Evolutionary conservation across 2,113 vertebrate genomes (phyloP), one percentile per base, ranked within the genome.

Genomic region (Salvelinus fontinalis): DNA sequence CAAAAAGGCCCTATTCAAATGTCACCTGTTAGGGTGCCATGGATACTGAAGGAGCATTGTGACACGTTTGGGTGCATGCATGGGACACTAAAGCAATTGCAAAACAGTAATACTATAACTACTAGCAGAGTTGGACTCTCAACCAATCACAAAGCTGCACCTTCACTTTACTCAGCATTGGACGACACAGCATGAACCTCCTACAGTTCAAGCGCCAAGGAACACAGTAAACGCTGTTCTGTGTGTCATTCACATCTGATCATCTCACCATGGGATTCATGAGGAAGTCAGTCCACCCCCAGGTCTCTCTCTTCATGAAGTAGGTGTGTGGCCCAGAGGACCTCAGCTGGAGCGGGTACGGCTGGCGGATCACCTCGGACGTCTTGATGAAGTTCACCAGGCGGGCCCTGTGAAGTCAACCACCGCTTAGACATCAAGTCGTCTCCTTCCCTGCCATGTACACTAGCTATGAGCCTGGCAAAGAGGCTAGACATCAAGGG

Each of bases 211-310:
- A 57, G 54, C 5, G 18, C 54, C n/a, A 62, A 22, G 6, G 39
- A 44, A 24, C 18, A 62, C 18, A 62, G 20, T 22, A 1, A 11
- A 62, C 4, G 59, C n/a, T 9, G n/a, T 62, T 24, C 20, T 62
- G 16, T 68, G 66, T 20, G 34, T 14, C 57, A 16, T 18, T 49
- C 20, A 24, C 16, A 26, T n/a, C 18, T 14, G 13, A 60, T 81
- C 91, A 44, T 44, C 39, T 91, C 94, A 99, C 98, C 98, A 99
- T 99, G 60, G 98, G 98, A 78, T 99, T 99, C 97, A 99, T 99
- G 24, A 99, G 95, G 85, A 99, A 99, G 88, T 99, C 98, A 57
- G 97, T 98, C 98, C 98, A 99, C 26, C 97, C 97, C 98, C 98
- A 99, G 8, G 97, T 98, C 84, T 99, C 98, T 81, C 98, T 94